These are phyloP conservation scores for Mixornis gularis DNA, from an alignment of 2,113 vertebrate genomes.

Conservation along the genomic window DNA sequence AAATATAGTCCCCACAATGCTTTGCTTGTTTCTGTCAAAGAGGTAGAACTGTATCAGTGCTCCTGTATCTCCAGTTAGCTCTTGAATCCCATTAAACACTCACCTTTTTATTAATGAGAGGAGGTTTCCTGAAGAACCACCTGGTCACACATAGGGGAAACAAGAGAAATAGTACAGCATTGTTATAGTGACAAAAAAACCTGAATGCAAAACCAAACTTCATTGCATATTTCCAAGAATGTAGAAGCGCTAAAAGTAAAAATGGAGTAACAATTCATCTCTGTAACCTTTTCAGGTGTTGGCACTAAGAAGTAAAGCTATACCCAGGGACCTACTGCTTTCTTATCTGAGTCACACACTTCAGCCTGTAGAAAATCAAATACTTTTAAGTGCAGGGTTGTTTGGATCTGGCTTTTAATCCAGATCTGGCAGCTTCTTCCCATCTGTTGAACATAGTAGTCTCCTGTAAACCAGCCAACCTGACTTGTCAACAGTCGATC, in stretches of 20 bases:
- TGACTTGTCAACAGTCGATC: constrained; percentile 13
- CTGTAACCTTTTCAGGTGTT: not conserved
- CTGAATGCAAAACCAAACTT: not conserved
- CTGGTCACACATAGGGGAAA: constrained; percentile 17
- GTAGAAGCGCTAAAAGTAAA: not conserved
- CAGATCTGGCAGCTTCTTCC: not conserved
- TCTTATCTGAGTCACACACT: not conserved
- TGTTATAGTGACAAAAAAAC: not conserved
- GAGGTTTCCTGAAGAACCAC: constrained; percentile 71
- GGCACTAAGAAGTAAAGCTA: not conserved
- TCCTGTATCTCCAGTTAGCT: not conserved
- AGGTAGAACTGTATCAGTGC: not conserved
- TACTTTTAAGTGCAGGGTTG: not conserved
- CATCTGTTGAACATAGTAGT: constrained; percentile 33
- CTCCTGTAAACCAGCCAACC: constrained; percentile 41
- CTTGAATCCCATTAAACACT: not conserved
- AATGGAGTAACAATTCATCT: not conserved
- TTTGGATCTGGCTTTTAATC: constrained; percentile 39
- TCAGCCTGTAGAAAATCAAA: not conserved
- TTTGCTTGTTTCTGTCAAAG: not conserved
- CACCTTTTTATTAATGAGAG: constrained; percentile 70
- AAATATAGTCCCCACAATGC: not conserved
- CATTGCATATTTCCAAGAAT: not conserved
- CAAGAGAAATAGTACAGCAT: not conserved
- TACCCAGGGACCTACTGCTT: not conserved